Conservation (phyloP, 2,797 vertebrate species). For the Varecia variegata region DNA sequence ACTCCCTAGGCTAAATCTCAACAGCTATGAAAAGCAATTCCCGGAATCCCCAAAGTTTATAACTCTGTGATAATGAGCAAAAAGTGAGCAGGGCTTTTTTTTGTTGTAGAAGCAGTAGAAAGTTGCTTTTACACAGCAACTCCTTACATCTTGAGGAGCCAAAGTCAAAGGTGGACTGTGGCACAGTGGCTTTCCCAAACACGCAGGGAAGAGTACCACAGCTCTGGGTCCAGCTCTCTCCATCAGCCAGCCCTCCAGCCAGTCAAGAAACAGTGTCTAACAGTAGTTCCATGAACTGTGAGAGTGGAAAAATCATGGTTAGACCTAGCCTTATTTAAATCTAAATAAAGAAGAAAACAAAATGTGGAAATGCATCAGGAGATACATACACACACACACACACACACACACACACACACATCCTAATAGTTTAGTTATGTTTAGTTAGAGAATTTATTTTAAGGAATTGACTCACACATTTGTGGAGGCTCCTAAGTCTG, state of each 20-base stretch:
- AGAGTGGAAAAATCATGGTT: neutral
- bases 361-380: neutral
- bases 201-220: neutral
- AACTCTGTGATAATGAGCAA: neutral
- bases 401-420: too few species aligned
- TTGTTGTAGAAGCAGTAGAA: neutral
- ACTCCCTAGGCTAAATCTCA: neutral
- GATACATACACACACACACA: too few species aligned
- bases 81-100: neutral
- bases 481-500: neutral
- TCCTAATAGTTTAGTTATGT: too few species aligned
- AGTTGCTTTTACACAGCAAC: neutral
- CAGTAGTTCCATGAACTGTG: neutral
- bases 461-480: neutral
- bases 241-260: neutral
- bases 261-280: neutral
- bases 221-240: too few species aligned
- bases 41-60: neutral
- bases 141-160: neutral
- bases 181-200: neutral
- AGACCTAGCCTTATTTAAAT: neutral
- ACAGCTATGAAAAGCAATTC: neutral
- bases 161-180: neutral
- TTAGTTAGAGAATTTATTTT: neutral
- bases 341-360: neutral